Conservation (phyloP, 2,888 invertebrate species). For the Allygus modestus region DNA sequence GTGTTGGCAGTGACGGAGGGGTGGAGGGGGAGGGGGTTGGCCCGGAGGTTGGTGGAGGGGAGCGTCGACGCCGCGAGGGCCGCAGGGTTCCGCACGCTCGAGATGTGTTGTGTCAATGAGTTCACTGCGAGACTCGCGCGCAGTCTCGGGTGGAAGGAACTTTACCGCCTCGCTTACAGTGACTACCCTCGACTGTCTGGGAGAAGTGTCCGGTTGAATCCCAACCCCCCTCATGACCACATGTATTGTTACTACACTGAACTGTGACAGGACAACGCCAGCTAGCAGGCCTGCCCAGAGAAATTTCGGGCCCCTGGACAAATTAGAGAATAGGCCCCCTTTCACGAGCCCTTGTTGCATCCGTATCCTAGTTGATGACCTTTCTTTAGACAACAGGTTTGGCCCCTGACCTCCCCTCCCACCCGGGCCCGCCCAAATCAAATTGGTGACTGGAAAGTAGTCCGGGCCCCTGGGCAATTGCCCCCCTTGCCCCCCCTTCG, state of each 20-base stretch:
- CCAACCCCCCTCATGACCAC: slow-evolving; percentile 10
- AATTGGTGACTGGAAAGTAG: no score
- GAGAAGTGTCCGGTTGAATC: background rate
- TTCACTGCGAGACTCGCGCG: background rate
- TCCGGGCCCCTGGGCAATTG: no score
- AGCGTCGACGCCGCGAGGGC: background rate
- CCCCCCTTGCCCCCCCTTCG: no score
- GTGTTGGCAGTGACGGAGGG: slow-evolving; percentile 24
- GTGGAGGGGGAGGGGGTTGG: slow-evolving; percentile 14
- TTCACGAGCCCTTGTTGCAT: no score
- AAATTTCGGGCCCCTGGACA: no score
- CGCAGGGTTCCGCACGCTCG: background rate
- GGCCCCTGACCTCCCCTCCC: no score
- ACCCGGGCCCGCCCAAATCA: no score
- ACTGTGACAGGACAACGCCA: no score
- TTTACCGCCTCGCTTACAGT: slow-evolving; percentile 14
- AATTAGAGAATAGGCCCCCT: no score
- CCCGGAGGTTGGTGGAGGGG: slow-evolving; percentile 8
- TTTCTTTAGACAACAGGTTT: no score
- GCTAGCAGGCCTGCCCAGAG: no score
- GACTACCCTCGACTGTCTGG: slow-evolving; percentile 30
- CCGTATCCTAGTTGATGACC: no score
- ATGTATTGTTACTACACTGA: slow-evolving; percentile 10
- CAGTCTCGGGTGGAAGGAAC: slow-evolving; percentile 10
- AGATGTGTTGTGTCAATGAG: slow-evolving; percentile 27